Conservation (phyloP, 2,888 invertebrate species). For the Machimus atricapillus region DNA sequence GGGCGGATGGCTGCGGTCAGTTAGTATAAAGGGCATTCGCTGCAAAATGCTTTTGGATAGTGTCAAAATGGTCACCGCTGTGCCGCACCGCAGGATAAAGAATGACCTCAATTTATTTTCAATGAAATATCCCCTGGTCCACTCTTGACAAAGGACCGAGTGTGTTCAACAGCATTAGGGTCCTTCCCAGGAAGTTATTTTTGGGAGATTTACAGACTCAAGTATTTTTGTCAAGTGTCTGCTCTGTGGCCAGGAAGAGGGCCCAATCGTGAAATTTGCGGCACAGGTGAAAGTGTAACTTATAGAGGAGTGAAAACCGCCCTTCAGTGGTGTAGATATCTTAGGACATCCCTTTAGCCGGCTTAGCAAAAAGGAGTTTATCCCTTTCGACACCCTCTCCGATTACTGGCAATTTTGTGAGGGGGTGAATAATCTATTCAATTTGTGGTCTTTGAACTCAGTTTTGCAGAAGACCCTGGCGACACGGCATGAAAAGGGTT, state of each 20-base stretch:
- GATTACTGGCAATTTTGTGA: neutral
- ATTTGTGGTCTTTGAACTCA: constrained; percentile 16
- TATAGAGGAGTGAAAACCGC: neutral
- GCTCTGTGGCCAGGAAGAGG: neutral
- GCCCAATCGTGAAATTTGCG: neutral
- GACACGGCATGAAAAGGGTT: constrained; percentile 19
- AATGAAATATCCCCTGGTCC: neutral
- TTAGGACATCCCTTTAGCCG: neutral
- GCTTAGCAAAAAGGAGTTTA: neutral
- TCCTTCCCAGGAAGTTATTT: neutral
- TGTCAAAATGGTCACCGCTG: constrained; percentile 38
- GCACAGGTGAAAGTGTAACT: neutral
- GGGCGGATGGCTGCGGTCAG: neutral
- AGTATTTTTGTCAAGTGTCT: constrained; percentile 1
- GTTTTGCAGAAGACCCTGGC: neutral
- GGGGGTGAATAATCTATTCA: constrained; percentile 30
- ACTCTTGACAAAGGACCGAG: constrained; percentile 2
- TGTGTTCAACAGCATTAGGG: neutral
- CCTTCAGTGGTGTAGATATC: neutral
- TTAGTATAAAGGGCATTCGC: neutral
- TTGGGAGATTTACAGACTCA: neutral
- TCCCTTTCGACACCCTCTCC: neutral
- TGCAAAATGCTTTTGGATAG: constrained; percentile 36
- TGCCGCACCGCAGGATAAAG: constrained; percentile 22
- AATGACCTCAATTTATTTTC: constrained; percentile 41